Base-by-base conservation (phyloP, 2,113 vertebrate genomes). In the Motacilla tschutschensis region DNA sequence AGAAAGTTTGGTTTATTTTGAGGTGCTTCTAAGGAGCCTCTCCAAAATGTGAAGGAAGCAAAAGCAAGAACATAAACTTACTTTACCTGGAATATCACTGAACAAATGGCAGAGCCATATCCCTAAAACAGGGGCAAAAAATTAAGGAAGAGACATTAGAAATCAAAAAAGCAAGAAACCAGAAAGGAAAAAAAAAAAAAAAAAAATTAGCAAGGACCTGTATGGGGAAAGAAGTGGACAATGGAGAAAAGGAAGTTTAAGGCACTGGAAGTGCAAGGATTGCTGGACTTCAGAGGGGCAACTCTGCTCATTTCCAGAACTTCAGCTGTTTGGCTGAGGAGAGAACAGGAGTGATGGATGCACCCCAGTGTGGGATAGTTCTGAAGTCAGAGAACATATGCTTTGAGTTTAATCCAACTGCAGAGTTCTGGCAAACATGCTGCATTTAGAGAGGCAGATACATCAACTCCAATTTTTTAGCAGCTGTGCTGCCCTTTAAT, bases 401-500 rank as follows among this genome's bases (percentile, higher is more conserved):
- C 86, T 90, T 91, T 71, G 79, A 88, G 84, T 92, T 87, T 74
- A 88, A 82, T 79, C 79, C 88, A 90, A 71, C n/a, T 63, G 48
- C 81, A 73, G 64, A 84, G 46, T 29, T 60, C 84, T 95, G 91
- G 87, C 92, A 92, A 93, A 85, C 36, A 29, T 0, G 15, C 79
- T 87, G 81, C 82, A 79, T 85, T 93, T 88, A 57, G 48, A 85
- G 72, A 88, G 46, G 82, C 82, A 91, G 88, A 93, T 59, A 62
- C 35, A 93, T 84, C 88, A 90, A 73, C 82, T 85, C 76, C 20
- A 88, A 80, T 50, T 86, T 86, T 77, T 63, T 33, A 84, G 72
- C 93, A 91, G 87, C 90, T 91, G 79, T 36, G 41, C 81, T 77
- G 73, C 79, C 79, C 79, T 90, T 73, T 77, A 84, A 67, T 86